Evolutionary conservation across 2,888 invertebrate species (phyloP), one percentile per base, ranked within the genome.

Genomic region (Lepetodrilus schrolli): DNA sequence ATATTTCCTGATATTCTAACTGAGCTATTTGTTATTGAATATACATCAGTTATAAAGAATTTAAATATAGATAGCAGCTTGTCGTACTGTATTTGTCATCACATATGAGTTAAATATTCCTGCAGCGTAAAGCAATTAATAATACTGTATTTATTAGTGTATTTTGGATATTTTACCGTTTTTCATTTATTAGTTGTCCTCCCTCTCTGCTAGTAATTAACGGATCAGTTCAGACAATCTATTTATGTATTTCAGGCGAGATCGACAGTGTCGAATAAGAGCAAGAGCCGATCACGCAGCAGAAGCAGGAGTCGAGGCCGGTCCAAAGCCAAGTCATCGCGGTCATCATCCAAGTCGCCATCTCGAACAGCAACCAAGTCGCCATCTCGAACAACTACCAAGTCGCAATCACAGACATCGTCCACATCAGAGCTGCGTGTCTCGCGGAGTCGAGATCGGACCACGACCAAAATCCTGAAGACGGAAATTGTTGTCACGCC

Each of bases 261-360:
- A 34, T 58, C 58, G 2, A 26, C 77, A 4, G 58, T 74, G 7
- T 75, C 77, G n/a, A n/a, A n/a, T 2, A 74, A 34, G 50, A 73
- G 50, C 36, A 30, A 47, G 65, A 78, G 72, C 43, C 69, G 78
- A 5, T 69, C 70, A 17, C 74, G 83, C 8, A 83, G 80, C 43
- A 74, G 81, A 1, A 80, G 80, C 47, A 77, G 79, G 10, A 84
- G 83, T 66, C 66, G 83, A 36, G 79, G 83, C 20, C 78, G 83
- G n/a, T 70, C 74, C 34, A 65, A 80, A 17, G 76, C 79, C 4
- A 43, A 43, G 43, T 4, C 43, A 10, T 43, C 43, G 0, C 34
- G 58, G 4, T 75, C 78, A n/a, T 73, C 78, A 38, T 72, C 78
- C 30, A 70, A 70, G 71, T 43, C 74, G 8, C 66, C 68, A 20